These are phyloP conservation scores for Muscina levida DNA, from an alignment of 2,888 invertebrate species.

Conservation along the genomic window DNA sequence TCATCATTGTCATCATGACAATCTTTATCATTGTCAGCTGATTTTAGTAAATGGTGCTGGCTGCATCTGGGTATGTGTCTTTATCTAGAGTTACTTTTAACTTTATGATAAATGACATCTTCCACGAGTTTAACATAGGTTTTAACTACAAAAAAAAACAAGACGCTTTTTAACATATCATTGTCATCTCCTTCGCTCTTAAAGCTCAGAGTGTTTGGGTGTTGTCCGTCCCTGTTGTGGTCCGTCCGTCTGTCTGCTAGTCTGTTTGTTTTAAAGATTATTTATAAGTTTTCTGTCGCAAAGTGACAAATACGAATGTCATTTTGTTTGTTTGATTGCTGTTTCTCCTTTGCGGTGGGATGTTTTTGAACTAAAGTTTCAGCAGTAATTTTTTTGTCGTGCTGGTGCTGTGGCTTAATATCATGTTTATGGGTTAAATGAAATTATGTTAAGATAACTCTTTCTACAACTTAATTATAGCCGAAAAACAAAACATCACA, in stretches of 20 bases:
- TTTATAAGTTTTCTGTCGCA: constrained; percentile 58
- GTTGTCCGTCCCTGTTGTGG: background rate
- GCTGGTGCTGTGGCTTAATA: constrained; percentile 8
- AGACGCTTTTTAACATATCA: constrained; percentile 61
- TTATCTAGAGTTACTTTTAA: constrained; percentile 35
- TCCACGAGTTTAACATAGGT: constrained; percentile 47
- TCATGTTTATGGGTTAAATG: constrained; percentile 29
- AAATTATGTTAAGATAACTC: constrained; percentile 41
- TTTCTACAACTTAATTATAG: constrained; percentile 48
- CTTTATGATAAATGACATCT: constrained; percentile 59
- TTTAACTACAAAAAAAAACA: constrained; percentile 50
- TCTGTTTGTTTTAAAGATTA: constrained; percentile 34
- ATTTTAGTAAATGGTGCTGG: constrained; percentile 2
- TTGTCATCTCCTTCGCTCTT: constrained; percentile 17
- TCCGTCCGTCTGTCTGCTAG: background rate
- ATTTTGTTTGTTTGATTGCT: constrained; percentile 32
- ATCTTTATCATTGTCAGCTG: constrained; percentile 29
- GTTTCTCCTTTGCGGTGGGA: constrained; percentile 36
- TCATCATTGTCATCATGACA: background rate
- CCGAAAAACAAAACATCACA: background rate
- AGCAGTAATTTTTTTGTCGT: constrained; percentile 13
- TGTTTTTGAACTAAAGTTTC: constrained; percentile 37
- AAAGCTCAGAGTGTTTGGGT: background rate
- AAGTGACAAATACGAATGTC: constrained; percentile 64
- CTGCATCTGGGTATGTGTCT: background rate